Evolutionary conservation across 2,888 invertebrate genomes (phyloP).

Genomic region (Idaea aversata): DNA sequence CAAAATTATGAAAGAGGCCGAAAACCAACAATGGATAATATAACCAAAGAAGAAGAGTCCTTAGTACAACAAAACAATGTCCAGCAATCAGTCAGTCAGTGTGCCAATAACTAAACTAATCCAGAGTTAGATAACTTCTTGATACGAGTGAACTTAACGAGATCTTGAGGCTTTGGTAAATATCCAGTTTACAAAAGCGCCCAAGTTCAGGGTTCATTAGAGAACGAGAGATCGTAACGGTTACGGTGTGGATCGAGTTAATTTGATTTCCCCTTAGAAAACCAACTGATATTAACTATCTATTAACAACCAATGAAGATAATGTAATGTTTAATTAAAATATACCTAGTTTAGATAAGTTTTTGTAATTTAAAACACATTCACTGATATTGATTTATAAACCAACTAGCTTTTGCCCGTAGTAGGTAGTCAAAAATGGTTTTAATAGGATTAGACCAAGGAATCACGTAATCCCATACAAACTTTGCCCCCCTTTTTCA

Average conservation of each 20-base stretch:
- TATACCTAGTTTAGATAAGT: too few species aligned
- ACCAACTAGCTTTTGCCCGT: too few species aligned
- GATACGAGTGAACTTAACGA: constrained; percentile 1
- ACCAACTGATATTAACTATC: constrained; percentile 8
- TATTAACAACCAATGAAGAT: not conserved
- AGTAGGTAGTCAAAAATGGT: too few species aligned
- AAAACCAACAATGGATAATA: too few species aligned
- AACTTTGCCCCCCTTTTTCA: too few species aligned
- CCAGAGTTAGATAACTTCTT: constrained; percentile 2
- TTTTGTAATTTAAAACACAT: too few species aligned
- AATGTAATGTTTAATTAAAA: not conserved
- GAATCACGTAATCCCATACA: too few species aligned
- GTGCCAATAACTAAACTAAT: constrained; percentile 3
- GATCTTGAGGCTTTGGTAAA: not conserved
- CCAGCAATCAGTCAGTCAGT: not conserved
- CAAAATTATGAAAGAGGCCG: too few species aligned
- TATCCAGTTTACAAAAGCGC: constrained; percentile 12
- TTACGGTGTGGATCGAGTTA: constrained; percentile 26
- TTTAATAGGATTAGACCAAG: too few species aligned
- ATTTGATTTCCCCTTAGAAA: constrained; percentile 31
- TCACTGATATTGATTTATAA: too few species aligned
- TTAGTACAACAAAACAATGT: too few species aligned
- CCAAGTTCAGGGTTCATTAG: constrained; percentile 33
- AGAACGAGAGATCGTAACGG: constrained; percentile 34
- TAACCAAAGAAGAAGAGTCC: too few species aligned